Base-by-base conservation (phyloP, 2,888 invertebrate species). In the Drosophila pseudotalamancana region DNA sequence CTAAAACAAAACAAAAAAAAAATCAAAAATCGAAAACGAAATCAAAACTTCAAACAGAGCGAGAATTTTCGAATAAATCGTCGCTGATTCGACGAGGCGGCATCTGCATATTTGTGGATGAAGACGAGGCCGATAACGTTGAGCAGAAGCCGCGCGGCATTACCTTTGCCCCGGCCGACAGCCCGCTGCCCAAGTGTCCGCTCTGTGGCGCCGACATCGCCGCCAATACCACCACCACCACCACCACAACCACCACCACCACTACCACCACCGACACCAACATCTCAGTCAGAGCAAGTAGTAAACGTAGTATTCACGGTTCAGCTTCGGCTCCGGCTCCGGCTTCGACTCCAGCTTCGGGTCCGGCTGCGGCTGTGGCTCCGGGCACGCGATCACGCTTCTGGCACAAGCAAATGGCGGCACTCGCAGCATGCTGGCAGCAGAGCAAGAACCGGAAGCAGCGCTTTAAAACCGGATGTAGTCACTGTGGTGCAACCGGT, bases 51-150 rank as follows among this genome's bases (percentile, higher is more conserved):
- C 56, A 59, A 72, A 63, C 49, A 88, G 90, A 84, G 60, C 80
- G 73, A 40, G 90, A 89, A 63, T 86, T 89, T 73, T 87, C 85
- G 31, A 88, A 88, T 73, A 90, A 91, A 80, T 89, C 91, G 72
- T 91, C 91, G 59, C 84, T 91, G 29, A 91, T 90, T 69, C 88
- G 91, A 75, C 91, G 91, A 70, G 91, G 91, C 69, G 91, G 91
- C 78, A 91, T 91, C 79, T 91, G 91, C 85, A 91, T 91, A 71
- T 91, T 91, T 85, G 91, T 91, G 74, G 91, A 91, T 82, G 91
- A 90, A 72, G 91, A 91, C 59, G 90, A 90, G 69, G 85, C 88
- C 74, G 89, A 90, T 75, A 88, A 79, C 71, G 78, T 88, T 79
- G 91, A 91, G 77, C 88, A 87, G 69, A 88, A 88, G 70, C 76